phyloP scores from a whole-genome alignment of 2,797 vertebrate species.

The Hydrocynus forskahlii region DNA sequence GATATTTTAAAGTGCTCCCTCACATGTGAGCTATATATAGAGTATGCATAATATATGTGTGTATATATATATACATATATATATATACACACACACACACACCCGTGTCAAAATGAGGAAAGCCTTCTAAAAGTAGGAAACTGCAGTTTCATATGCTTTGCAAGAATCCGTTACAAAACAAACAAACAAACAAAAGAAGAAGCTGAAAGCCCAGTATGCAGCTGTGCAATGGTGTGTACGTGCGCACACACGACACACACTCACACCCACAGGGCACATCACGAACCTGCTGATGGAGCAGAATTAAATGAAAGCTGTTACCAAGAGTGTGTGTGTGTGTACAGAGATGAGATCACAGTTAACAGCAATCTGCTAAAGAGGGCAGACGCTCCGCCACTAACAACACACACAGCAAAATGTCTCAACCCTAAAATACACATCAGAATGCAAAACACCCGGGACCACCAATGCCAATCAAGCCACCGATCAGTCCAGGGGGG shows the following conservation, averaged over 20 bases:
- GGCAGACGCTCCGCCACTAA: background rate
- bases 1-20: too few relatives aligned
- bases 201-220: background rate
- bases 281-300: background rate
- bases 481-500: too few relatives aligned
- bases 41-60: too few relatives aligned
- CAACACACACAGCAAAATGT: background rate
- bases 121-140: too few relatives aligned
- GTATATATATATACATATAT: too few relatives aligned
- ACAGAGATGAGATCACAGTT: conserved; percentile 1
- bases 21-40: too few relatives aligned
- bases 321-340: conserved; percentile 1
- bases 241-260: conserved; percentile 6
- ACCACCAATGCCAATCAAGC: background rate
- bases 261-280: background rate
- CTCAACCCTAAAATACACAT: background rate
- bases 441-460: background rate
- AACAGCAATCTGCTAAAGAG: conserved; percentile 6
- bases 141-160: background rate
- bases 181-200: background rate
- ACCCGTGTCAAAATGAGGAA: too few relatives aligned
- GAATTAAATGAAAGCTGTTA: too few relatives aligned
- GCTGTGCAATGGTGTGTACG: background rate
- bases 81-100: too few relatives aligned
- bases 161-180: background rate